Evolutionary conservation across 2,888 invertebrate species (phyloP).

Genomic region (Apamea anceps): DNA sequence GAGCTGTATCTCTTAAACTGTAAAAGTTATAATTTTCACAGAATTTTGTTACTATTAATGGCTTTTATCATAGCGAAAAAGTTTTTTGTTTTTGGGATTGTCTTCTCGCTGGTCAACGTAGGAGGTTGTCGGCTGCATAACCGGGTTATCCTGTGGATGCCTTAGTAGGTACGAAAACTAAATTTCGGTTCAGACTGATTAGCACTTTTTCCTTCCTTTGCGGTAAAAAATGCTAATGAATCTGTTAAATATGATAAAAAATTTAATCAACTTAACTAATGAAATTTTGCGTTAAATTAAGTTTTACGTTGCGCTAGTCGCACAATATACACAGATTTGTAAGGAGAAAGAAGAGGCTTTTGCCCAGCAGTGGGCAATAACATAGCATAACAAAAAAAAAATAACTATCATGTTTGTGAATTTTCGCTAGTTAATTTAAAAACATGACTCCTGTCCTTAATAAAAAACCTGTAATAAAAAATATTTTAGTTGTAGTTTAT

Average conservation of each 20-base stretch:
- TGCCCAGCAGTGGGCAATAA: neutral
- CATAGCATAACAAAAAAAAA: neutral
- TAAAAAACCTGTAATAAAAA: too few relatives aligned
- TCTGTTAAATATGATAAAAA: neutral
- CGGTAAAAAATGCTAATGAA: neutral
- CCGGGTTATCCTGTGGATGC: too few relatives aligned
- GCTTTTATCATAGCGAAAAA: neutral
- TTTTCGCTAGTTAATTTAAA: neutral
- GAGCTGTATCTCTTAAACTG: neutral
- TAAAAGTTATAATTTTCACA: neutral
- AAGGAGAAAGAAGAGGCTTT: neutral
- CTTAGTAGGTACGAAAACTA: neutral
- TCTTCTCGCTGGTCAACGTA: too few relatives aligned
- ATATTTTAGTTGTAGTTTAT: too few relatives aligned
- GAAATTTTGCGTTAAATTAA: neutral
- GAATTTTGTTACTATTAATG: neutral
- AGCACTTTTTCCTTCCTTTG: neutral
- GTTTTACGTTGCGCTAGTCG: neutral
- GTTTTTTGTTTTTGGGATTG: neutral
- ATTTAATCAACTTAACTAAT: neutral
- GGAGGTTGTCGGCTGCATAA: too few relatives aligned
- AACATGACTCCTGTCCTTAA: neutral
- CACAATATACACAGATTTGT: neutral
- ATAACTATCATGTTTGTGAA: neutral
- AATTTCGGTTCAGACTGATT: neutral